A percentile compares a stretch with the other conserved stretches of the same genome.
phyloP scores from a whole-genome alignment of 2,113 vertebrate genomes.

The Syngnathus typhle region DNA sequence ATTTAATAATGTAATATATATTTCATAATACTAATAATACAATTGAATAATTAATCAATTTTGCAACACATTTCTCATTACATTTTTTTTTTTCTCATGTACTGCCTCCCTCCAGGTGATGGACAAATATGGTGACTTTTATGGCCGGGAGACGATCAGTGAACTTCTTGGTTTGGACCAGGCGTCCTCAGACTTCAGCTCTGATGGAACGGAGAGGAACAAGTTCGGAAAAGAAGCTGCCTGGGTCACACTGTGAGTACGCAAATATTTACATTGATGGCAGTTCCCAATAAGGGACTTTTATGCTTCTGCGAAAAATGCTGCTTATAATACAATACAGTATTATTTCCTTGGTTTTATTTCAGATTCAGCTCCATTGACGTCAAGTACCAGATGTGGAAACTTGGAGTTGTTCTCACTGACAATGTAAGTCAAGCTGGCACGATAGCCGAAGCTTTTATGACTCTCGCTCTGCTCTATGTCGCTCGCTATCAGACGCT shows the following conservation, averaged over 20 bases:
- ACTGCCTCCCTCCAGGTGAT: conserved; percentile 74
- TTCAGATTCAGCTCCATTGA: conserved; percentile 83
- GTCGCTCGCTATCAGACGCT: not conserved
- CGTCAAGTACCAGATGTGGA: conserved; percentile 94
- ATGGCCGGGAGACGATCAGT: conserved; percentile 84
- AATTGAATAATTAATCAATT: too few relatives aligned
- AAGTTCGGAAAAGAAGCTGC: conserved; percentile 74
- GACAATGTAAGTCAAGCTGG: conserved; percentile 80
- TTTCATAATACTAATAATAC: too few relatives aligned
- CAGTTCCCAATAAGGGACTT: not conserved
- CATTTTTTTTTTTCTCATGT: too few relatives aligned
- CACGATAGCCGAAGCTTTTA: not conserved
- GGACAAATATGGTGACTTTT: conserved; percentile 92
- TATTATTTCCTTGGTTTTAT: not conserved
- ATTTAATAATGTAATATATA: not conserved
- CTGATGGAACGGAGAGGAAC: conserved; percentile 75
- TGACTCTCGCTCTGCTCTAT: not conserved
- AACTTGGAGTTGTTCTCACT: conserved; percentile 91
- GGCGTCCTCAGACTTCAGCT: conserved; percentile 85
- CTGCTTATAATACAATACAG: not conserved
- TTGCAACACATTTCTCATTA: too few relatives aligned
- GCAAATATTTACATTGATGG: not conserved
- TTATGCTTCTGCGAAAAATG: not conserved
- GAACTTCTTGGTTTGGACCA: conserved; percentile 90
- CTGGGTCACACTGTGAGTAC: conserved; percentile 59